phyloP scores from a whole-genome alignment of 2,888 invertebrate species.

The Hemistola chrysoprasaria region DNA sequence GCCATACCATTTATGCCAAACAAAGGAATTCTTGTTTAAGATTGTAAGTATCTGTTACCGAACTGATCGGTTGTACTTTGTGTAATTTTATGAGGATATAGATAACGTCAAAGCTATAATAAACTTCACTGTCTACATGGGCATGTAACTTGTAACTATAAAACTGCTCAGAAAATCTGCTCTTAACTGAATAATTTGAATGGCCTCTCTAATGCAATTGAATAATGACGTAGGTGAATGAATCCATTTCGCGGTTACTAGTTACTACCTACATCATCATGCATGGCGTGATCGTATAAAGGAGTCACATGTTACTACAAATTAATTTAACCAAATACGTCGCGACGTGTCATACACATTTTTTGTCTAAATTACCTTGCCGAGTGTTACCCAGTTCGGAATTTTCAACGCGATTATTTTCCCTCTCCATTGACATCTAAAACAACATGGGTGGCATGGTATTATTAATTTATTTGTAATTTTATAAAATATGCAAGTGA shows the following conservation, averaged over 20 bases:
- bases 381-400: slow-evolving; percentile 4
- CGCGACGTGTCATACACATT: neutral
- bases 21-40: too few relatives aligned
- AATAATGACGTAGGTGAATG: slow-evolving; percentile 49
- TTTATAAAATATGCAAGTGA: slow-evolving; percentile 5
- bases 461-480: too few relatives aligned
- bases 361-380: neutral
- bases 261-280: slow-evolving; percentile 14
- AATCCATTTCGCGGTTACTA: slow-evolving; percentile 44
- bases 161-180: too few relatives aligned
- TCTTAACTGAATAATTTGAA: slow-evolving; percentile 42
- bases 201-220: slow-evolving; percentile 59
- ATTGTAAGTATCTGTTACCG: too few relatives aligned
- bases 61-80: too few relatives aligned
- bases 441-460: too few relatives aligned
- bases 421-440: slow-evolving; percentile 2
- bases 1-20: too few relatives aligned
- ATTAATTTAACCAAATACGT: neutral
- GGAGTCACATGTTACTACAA: slow-evolving; percentile 9
- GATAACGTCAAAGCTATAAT: too few relatives aligned
- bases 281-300: slow-evolving; percentile 15
- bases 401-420: slow-evolving; percentile 8
- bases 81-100: too few relatives aligned
- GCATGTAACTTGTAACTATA: too few relatives aligned
- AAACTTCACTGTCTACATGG: too few relatives aligned